phyloP scores from a whole-genome alignment of 2,888 invertebrate genomes.

The Netelia virgata region DNA sequence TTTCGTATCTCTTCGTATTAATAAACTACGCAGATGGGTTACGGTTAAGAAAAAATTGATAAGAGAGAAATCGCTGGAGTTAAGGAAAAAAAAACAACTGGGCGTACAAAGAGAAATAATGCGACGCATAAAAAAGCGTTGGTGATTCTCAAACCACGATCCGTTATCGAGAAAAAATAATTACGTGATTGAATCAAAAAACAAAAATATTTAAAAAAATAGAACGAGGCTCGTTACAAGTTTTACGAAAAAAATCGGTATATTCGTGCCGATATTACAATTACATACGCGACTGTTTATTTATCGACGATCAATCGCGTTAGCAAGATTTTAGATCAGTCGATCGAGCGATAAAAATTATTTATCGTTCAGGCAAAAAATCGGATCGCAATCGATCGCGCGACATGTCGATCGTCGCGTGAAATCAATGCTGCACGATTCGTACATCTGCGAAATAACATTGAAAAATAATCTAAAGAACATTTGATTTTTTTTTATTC shows the following conservation, averaged over 20 bases:
- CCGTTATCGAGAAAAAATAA: neutral
- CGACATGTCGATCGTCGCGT: too few species aligned
- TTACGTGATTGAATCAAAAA: neutral
- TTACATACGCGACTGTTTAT: neutral
- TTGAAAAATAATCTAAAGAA: neutral
- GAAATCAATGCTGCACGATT: too few species aligned
- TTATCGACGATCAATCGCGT: conserved; percentile 6
- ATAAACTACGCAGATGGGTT: neutral
- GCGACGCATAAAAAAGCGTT: neutral
- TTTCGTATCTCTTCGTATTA: too few species aligned
- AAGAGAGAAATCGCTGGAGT: neutral
- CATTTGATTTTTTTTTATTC: neutral
- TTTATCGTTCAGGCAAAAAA: neutral
- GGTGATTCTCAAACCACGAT: neutral
- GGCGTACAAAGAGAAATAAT: neutral
- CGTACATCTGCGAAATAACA: too few species aligned
- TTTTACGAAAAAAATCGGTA: conserved; percentile 23
- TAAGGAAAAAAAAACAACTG: neutral
- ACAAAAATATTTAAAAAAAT: neutral
- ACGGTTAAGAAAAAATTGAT: neutral
- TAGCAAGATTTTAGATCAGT: neutral
- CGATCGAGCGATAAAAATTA: neutral
- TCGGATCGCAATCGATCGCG: too few species aligned
- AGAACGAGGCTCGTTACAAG: conserved; percentile 23
- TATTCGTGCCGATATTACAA: conserved; percentile 9